phyloP scores from a whole-genome alignment of 2,888 invertebrate species.

The Trichopria drosophilae region DNA sequence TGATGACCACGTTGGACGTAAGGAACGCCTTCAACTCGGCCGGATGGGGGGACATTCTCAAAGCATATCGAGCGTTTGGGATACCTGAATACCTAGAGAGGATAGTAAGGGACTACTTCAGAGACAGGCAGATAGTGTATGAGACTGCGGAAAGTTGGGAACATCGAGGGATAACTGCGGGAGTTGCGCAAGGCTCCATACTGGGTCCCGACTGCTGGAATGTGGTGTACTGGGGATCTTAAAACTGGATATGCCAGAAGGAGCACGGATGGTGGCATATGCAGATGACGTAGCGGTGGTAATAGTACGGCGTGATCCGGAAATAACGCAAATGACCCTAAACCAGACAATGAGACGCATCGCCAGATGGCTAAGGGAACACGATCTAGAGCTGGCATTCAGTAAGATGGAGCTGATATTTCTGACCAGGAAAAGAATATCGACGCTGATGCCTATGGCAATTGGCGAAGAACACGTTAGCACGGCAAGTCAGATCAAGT shows the following conservation, averaged over 20 bases:
- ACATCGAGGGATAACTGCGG: no score
- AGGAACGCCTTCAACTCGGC: no score
- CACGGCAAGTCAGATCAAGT: slow-evolving; percentile 22
- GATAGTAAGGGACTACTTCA: slow-evolving; percentile 31
- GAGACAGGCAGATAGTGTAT: no score
- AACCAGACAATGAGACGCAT: slow-evolving; percentile 20
- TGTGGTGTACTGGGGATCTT: slow-evolving; percentile 6
- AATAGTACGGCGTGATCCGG: slow-evolving; percentile 6
- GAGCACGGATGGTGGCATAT: slow-evolving; percentile 3
- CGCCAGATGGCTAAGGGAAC: slow-evolving; percentile 13
- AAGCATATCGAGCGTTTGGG: slow-evolving; percentile 18
- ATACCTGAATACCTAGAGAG: slow-evolving; percentile 26
- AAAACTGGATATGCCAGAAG: slow-evolving; percentile 2
- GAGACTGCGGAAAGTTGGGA: no score
- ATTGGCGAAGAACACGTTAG: slow-evolving; percentile 10
- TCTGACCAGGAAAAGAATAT: slow-evolving; percentile 26
- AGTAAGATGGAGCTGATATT: slow-evolving; percentile 32
- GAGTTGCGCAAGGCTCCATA: no score
- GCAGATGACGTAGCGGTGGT: slow-evolving; percentile 10
- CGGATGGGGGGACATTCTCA: no score
- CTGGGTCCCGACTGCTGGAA: no score
- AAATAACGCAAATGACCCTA: slow-evolving; percentile 15
- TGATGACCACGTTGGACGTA: slow-evolving; percentile 32
- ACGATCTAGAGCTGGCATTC: slow-evolving; percentile 26
- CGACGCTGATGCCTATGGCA: slow-evolving; percentile 14